Evolutionary conservation across 2,888 invertebrate genomes (phyloP).

Genomic region (Hecatera dysodea): DNA sequence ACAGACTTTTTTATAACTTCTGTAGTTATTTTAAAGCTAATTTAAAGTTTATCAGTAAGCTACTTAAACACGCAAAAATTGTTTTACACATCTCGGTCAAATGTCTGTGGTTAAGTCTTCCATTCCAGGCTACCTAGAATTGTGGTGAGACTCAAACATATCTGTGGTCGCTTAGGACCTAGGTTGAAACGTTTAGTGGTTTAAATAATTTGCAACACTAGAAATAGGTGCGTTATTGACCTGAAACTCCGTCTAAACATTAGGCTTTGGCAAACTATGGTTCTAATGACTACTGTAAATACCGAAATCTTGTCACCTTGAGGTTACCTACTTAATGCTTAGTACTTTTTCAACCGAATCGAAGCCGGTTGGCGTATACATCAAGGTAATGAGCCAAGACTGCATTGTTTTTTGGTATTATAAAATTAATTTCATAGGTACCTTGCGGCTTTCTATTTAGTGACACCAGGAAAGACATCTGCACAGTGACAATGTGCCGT

Average conservation of each 20-base stretch:
- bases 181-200: slow-evolving; percentile 72
- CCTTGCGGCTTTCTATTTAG: too few relatives aligned
- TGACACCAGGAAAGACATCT: too few relatives aligned
- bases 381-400: neutral
- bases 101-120: slow-evolving; percentile 40
- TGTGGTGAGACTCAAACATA: slow-evolving; percentile 66
- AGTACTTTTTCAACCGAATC: neutral
- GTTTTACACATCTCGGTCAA: slow-evolving; percentile 56
- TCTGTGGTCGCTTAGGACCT: slow-evolving; percentile 66
- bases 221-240: slow-evolving; percentile 47
- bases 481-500: too few relatives aligned
- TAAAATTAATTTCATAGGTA: too few relatives aligned
- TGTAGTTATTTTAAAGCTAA: neutral
- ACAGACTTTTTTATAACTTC: too few relatives aligned
- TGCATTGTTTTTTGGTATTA: neutral
- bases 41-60: neutral
- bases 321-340: neutral
- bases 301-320: slow-evolving; percentile 7
- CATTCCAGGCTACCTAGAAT: slow-evolving; percentile 54
- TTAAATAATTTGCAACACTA: slow-evolving; percentile 69
- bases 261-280: slow-evolving; percentile 1
- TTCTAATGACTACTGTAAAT: slow-evolving; percentile 35
- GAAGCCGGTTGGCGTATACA: neutral
- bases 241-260: slow-evolving; percentile 36
- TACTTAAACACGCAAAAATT: slow-evolving; percentile 47